phyloP scores from a whole-genome alignment of 2,888 invertebrate genomes.

The Myopa testacea region DNA sequence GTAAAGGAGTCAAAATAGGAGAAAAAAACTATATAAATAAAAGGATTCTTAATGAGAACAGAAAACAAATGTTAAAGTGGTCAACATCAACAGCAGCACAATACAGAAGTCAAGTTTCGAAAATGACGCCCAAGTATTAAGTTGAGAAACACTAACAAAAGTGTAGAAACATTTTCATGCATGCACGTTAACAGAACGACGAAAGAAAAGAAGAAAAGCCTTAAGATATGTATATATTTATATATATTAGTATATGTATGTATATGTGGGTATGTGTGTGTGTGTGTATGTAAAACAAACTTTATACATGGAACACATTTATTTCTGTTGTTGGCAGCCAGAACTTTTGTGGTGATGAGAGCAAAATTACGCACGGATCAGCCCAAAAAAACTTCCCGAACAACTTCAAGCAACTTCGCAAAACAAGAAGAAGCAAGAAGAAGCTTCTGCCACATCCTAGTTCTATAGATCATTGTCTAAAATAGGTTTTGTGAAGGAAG shows the following conservation, averaged over 20 bases:
- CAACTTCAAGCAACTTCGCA: background rate
- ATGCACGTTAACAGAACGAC: background rate
- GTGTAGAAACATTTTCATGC: background rate
- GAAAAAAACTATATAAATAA: too few relatives aligned
- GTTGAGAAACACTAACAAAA: background rate
- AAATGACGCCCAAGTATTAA: background rate
- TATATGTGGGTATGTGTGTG: background rate
- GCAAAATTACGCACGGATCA: slow-evolving; percentile 24
- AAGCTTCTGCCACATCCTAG: too few relatives aligned
- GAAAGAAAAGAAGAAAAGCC: background rate
- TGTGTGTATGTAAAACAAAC: background rate
- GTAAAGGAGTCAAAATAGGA: too few relatives aligned
- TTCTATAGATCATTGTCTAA: too few relatives aligned
- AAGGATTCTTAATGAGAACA: background rate
- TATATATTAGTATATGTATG: too few relatives aligned
- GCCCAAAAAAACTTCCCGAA: background rate
- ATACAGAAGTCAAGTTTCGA: background rate
- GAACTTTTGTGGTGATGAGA: slow-evolving; percentile 27
- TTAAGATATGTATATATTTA: too few relatives aligned
- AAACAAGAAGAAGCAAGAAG: too few relatives aligned
- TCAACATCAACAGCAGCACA: background rate
- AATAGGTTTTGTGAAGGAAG: too few relatives aligned
- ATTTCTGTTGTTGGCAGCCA: slow-evolving; percentile 8
- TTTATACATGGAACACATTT: background rate
- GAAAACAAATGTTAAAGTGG: background rate